These are phyloP conservation scores for Dermolepida albohirtum DNA, from an alignment of 2,888 invertebrate species.

Conservation along the genomic window DNA sequence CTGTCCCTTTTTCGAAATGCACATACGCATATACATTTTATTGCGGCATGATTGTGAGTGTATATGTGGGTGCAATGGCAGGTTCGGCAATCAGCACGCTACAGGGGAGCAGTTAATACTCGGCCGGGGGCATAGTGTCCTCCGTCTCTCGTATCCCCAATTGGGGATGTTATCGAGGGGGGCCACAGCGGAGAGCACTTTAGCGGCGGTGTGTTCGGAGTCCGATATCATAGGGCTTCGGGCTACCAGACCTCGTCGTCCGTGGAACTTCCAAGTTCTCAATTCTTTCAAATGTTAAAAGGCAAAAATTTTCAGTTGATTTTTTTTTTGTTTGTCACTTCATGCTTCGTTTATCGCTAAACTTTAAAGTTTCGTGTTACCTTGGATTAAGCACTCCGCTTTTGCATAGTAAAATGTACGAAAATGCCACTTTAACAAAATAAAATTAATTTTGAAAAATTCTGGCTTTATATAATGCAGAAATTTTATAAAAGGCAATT, in stretches of 20 bases:
- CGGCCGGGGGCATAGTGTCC: constrained; percentile 55
- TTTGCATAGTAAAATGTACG: constrained; percentile 20
- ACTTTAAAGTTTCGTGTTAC: constrained; percentile 15
- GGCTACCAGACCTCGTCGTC: constrained; percentile 48
- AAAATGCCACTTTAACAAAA: background rate
- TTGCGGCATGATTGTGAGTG: constrained; percentile 50
- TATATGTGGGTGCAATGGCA: constrained; percentile 46
- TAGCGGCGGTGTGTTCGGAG: constrained; percentile 58
- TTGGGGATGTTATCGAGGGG: constrained; percentile 50
- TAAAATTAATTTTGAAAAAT: background rate
- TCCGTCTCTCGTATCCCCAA: constrained; percentile 43
- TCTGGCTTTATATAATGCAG: too few relatives aligned
- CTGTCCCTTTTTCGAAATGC: constrained; percentile 16
- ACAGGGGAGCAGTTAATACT: constrained; percentile 57
- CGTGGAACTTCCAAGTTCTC: constrained; percentile 26
- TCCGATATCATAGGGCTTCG: constrained; percentile 57
- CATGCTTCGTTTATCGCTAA: constrained; percentile 17
- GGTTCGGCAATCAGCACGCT: constrained; percentile 56
- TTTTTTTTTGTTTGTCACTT: constrained; percentile 16
- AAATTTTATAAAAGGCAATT: too few relatives aligned
- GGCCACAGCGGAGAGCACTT: constrained; percentile 54
- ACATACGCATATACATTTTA: constrained; percentile 47
- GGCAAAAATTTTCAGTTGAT: constrained; percentile 49
- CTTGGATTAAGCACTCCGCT: background rate
- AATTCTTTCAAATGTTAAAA: constrained; percentile 50